Base-by-base conservation (phyloP, 1,140 invertebrate genomes). In the Agraylea sexmaculata region DNA sequence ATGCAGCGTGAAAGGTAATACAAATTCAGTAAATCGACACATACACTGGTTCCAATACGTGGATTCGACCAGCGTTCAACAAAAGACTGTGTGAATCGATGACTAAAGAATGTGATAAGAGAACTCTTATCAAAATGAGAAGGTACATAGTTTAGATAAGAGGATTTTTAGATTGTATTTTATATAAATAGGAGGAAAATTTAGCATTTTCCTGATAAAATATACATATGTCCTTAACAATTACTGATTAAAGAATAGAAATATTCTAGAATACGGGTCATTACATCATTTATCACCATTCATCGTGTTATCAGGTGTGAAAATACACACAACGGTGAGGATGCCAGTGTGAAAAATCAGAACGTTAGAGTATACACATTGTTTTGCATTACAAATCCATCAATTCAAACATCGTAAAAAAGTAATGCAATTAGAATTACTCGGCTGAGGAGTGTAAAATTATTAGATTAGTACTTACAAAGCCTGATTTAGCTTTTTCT, bases 401-500 rank as follows among this genome's bases (percentile, higher is more conserved):
- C 21, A 12, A 32, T 34, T 22, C 15, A 41, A 11, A 23, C 8
- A 2, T 18, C 23, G n/a, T 41, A 8, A 36, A 5, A 31, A 8
- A 6, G 19, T 11, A 45, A 18, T 40, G 21, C 16, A 17, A 35
- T 36, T 22, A 15, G 18, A 32, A 30, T 37, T 12, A 28, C 25
- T 4, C 13, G 17, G 2, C 10, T 21, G 37, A 13, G 31, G 30
- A 22, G 21, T 16, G 40, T 33, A 33, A 35, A 40, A 43, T 19
- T 19, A 30, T 19, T 35, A 22, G n/a, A 40, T 18, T 18, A 37
- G 13, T 55, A 64, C 63, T 66, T 48, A 66, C 62, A 64, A 64
- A 62, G 54, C 63, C 60, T 36, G 59, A 62, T 45, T 64, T 66
- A 30, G 62, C 57, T 59, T 66, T 66, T 54, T 64, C 63, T 58